Percentiles rank a stretch among this genome's conserved stretches.
Evolutionary conservation across 1,140 invertebrate species (phyloP).

Genomic region (Lepeophtheirus salmonis): DNA sequence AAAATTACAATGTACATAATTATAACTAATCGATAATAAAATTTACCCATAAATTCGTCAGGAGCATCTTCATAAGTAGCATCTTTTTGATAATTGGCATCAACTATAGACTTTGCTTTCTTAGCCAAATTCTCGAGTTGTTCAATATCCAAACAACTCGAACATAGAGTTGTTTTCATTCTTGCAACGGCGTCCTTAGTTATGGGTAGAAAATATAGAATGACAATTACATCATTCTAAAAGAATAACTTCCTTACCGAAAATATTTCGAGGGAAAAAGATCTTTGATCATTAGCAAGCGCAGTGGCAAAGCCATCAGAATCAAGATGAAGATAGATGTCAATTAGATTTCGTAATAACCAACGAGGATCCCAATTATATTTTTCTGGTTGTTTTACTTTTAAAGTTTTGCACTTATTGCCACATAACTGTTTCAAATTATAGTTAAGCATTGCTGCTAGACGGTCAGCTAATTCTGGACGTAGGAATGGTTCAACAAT

Average conservation of each 20-base stretch:
- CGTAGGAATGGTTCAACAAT: conserved; percentile 83
- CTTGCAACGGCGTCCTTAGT: conserved; percentile 13
- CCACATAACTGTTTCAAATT: conserved; percentile 92
- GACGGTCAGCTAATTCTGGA: conserved; percentile 69
- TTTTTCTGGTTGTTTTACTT: conserved; percentile 81
- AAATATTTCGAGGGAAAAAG: conserved; percentile 17
- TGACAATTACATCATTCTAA: too few relatives aligned
- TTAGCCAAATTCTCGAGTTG: conserved; percentile 57
- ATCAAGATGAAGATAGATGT: conserved; percentile 91
- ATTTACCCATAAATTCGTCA: conserved; percentile 67
- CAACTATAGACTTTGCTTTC: conserved; percentile 53
- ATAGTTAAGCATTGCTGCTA: conserved; percentile 95
- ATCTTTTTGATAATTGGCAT: conserved; percentile 62
- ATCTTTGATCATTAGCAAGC: conserved; percentile 56
- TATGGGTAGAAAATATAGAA: background rate
- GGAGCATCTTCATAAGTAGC: conserved; percentile 88
- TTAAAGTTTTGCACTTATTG: conserved; percentile 78
- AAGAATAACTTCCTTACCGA: conserved; percentile 2
- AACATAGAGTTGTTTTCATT: conserved; percentile 10
- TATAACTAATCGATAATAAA: too few relatives aligned
- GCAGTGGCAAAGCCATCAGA: conserved; percentile 72
- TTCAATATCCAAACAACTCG: conserved; percentile 35
- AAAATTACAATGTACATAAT: background rate
- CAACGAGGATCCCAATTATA: conserved; percentile 89
- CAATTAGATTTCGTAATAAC: conserved; percentile 70